These are phyloP conservation scores for Cavia aperea DNA, from an alignment of 2,113 vertebrate genomes.

Conservation along the genomic window DNA sequence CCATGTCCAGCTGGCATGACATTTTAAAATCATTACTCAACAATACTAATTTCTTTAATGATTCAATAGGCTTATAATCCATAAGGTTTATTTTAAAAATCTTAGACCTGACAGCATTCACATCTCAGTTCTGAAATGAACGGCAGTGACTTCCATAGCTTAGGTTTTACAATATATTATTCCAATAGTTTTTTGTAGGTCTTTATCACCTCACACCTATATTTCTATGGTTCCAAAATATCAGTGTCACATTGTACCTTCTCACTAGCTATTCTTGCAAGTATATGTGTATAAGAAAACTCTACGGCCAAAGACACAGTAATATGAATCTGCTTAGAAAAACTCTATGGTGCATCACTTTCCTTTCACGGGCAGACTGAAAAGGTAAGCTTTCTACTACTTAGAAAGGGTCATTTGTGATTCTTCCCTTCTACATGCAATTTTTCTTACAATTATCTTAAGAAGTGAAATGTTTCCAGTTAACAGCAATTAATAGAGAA, in stretches of 20 bases:
- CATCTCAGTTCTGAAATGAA: not conserved
- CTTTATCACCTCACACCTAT: not conserved
- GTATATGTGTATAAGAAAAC: not conserved
- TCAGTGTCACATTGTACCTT: not conserved
- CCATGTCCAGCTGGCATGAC: not conserved
- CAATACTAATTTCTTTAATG: not conserved
- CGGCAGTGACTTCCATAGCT: not conserved
- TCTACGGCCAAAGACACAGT: not conserved
- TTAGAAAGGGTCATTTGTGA: not conserved
- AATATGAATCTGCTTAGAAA: not conserved
- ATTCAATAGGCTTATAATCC: not conserved
- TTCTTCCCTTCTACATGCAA: not conserved
- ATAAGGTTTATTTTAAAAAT: not conserved
- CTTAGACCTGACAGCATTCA: not conserved
- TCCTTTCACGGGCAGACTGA: not conserved
- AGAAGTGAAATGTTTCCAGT: slow-evolving; percentile 27
- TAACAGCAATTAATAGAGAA: slow-evolving; percentile 15
- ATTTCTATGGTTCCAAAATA: not conserved
- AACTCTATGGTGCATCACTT: not conserved
- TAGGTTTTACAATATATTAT: not conserved
- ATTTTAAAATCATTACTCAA: not conserved
- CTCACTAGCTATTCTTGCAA: slow-evolving; percentile 2
- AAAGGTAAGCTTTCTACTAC: not conserved
- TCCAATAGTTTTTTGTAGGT: not conserved
- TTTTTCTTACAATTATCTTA: slow-evolving; percentile 9